Evolutionary conservation across 2,113 vertebrate genomes (phyloP).

Genomic region (Dissostichus mawsoni): DNA sequence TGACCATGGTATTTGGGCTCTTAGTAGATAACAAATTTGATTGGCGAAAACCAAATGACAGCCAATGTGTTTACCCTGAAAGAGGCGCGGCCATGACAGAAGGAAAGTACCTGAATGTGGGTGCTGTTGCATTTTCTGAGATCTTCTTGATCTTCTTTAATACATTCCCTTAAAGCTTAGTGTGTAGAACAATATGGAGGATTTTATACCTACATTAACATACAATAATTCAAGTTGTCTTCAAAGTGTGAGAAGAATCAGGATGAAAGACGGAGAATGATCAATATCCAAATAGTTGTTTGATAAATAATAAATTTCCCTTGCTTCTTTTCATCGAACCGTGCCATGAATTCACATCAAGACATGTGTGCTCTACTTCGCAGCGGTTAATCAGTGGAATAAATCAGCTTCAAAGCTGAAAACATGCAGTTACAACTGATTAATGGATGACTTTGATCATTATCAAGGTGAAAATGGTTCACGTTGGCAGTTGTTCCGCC

Average conservation of each 20-base stretch:
- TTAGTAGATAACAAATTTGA: too few species aligned
- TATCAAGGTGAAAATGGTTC: not conserved
- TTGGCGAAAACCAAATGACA: too few species aligned
- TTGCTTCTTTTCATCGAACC: slow-evolving; percentile 1
- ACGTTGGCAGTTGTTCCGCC: not conserved
- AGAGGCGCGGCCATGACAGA: too few species aligned
- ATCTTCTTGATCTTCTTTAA: not conserved
- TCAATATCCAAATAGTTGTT: slow-evolving; percentile 29
- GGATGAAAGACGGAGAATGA: slow-evolving; percentile 14
- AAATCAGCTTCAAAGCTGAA: not conserved
- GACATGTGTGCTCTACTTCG: not conserved
- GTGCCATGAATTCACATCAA: not conserved
- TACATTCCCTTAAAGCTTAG: not conserved
- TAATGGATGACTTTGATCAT: slow-evolving; percentile 8
- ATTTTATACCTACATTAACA: not conserved
- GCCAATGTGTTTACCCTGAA: too few species aligned
- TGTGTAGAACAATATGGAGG: not conserved
- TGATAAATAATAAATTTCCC: slow-evolving; percentile 40
- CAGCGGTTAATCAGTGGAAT: not conserved
- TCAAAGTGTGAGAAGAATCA: slow-evolving; percentile 11
- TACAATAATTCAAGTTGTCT: not conserved
- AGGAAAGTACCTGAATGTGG: too few species aligned
- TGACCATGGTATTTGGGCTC: too few species aligned
- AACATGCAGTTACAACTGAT: not conserved
- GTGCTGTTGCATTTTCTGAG: too few species aligned